Conservation (phyloP, 2,113 vertebrate species). For the Platysternon megacephalum region DNA sequence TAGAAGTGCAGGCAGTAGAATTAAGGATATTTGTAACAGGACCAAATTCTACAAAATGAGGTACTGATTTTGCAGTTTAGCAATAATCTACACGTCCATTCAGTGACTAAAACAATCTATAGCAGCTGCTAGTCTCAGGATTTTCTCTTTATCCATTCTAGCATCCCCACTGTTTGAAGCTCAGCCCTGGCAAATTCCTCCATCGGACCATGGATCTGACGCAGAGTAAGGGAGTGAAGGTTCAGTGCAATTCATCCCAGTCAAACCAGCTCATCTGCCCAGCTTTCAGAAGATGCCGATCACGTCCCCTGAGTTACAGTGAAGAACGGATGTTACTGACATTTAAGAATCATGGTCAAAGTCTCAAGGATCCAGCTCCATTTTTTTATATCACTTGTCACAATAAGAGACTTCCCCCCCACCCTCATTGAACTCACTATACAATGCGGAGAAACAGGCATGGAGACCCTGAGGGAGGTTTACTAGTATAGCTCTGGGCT, state of each 20-base stretch:
- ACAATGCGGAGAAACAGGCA: not conserved
- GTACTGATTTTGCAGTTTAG: not conserved
- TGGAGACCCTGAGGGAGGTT: not conserved
- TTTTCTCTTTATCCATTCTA: slow-evolving; percentile 32
- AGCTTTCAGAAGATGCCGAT: not conserved
- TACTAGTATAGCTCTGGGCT: not conserved
- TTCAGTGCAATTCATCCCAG: not conserved
- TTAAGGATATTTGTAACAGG: not conserved
- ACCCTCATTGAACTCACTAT: not conserved
- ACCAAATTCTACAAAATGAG: not conserved
- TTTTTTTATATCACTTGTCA: not conserved
- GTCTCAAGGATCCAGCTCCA: not conserved
- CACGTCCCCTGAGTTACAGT: not conserved
- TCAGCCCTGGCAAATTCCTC: slow-evolving; percentile 69
- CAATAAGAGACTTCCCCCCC: not conserved
- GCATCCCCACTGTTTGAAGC: slow-evolving; percentile 75
- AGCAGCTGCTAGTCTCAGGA: not conserved
- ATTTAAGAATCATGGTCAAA: not conserved
- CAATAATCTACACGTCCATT: not conserved
- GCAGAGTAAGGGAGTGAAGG: slow-evolving; percentile 19
- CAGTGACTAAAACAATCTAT: not conserved
- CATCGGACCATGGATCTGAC: slow-evolving; percentile 40
- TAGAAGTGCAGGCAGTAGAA: not conserved
- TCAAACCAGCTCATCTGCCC: not conserved
- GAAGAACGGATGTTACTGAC: not conserved